Conservation (phyloP, 1,140 invertebrate species). For the Zelostemma sp. region DNA sequence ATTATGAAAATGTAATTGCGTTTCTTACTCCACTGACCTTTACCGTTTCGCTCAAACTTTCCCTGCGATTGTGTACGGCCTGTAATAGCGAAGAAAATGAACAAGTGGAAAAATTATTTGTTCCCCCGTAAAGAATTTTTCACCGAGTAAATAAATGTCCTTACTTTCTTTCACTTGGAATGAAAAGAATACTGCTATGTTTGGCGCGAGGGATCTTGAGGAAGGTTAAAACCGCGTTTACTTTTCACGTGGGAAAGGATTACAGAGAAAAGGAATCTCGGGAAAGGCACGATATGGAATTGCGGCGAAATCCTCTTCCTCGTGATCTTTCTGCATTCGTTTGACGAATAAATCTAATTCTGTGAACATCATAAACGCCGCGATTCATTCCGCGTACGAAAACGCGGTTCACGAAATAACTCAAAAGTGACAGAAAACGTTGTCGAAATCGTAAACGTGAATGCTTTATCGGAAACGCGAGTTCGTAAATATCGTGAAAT, state of each 20-base stretch:
- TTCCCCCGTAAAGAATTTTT: not conserved
- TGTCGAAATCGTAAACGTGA: too few species aligned
- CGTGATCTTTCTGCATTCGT: conserved; percentile 3
- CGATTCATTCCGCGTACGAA: too few species aligned
- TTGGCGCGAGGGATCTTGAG: not conserved
- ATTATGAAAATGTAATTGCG: not conserved
- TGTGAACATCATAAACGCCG: too few species aligned
- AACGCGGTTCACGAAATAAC: too few species aligned
- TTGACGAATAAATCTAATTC: too few species aligned
- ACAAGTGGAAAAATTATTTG: too few species aligned
- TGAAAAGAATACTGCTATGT: not conserved
- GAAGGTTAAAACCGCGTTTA: conserved; percentile 12
- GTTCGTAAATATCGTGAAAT: too few species aligned
- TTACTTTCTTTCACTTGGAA: not conserved
- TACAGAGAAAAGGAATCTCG: not conserved
- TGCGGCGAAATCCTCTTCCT: conserved; percentile 8
- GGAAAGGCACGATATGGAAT: conserved; percentile 11
- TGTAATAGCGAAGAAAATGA: too few species aligned
- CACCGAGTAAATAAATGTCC: not conserved
- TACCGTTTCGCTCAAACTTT: not conserved
- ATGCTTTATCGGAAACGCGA: too few species aligned
- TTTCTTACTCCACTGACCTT: conserved; percentile 1
- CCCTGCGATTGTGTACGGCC: not conserved
- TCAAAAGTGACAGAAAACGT: too few species aligned
- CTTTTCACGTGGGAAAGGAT: conserved; percentile 15